Percentiles rank a stretch among this genome's conserved stretches.
Conservation (phyloP, 2,113 vertebrate species). For the Clarias macrocephalus region DNA sequence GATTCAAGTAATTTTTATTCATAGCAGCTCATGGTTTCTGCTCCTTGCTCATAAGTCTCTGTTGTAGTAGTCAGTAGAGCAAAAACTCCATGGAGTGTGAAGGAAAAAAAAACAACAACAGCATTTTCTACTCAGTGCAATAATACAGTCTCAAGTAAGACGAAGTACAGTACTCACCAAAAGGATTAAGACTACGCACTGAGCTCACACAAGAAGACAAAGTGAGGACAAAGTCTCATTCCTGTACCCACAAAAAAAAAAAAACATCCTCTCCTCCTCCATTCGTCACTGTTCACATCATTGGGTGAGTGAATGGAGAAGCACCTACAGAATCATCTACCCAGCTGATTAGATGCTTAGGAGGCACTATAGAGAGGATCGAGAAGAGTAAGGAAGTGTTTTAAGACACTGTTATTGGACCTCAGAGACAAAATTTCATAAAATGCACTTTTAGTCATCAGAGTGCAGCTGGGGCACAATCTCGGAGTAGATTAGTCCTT, state of each 20-base stretch:
- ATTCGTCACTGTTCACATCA: slow-evolving; percentile 9
- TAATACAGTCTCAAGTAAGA: slow-evolving; percentile 32
- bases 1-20: slow-evolving; percentile 2
- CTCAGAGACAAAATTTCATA: not conserved
- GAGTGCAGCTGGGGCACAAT: slow-evolving; percentile 53
- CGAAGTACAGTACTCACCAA: slow-evolving; percentile 15
- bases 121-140: slow-evolving; percentile 35
- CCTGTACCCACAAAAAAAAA: not conserved
- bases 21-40: slow-evolving; percentile 31
- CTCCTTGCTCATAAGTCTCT: not conserved
- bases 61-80: slow-evolving; percentile 22
- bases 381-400: not conserved
- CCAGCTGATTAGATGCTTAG: slow-evolving; percentile 24
- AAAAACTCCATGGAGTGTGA: slow-evolving; percentile 16
- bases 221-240: not conserved
- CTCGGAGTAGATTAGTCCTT: slow-evolving; percentile 91
- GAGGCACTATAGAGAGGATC: not conserved
- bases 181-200: slow-evolving; percentile 4
- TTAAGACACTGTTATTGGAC: slow-evolving; percentile 6
- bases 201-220: not conserved
- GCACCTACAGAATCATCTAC: not conserved
- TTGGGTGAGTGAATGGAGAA: not conserved
- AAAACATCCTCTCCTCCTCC: slow-evolving; percentile 25
- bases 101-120: not conserved
- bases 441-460: slow-evolving; percentile 23